A percentile compares a stretch with the other conserved stretches of the same genome.
These are phyloP conservation scores for Talpa occidentalis DNA, from an alignment of 2,113 vertebrate genomes.

Conservation along the genomic window DNA sequence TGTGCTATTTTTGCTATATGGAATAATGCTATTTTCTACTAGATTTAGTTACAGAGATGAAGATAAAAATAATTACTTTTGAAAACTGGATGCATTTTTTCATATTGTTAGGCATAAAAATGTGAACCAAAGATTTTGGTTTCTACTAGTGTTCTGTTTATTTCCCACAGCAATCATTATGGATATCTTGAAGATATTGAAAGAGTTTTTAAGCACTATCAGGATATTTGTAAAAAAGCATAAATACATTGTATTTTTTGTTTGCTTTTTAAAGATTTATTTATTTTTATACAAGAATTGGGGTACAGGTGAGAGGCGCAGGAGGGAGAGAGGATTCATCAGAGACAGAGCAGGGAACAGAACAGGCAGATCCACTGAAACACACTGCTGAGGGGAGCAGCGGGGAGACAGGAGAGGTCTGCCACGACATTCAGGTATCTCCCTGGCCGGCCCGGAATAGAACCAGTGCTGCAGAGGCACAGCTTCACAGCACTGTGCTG, in stretches of 20 bases:
- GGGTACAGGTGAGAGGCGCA: too few relatives aligned
- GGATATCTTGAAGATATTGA: not conserved
- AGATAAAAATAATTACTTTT: constrained; percentile 7
- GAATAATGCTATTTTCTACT: constrained; percentile 47
- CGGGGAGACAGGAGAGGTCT: too few relatives aligned
- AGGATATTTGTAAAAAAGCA: not conserved
- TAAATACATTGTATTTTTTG: constrained; percentile 1
- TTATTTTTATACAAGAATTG: too few relatives aligned
- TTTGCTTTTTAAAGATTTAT: too few relatives aligned
- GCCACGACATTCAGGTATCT: too few relatives aligned
- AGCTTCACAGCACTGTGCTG: too few relatives aligned
- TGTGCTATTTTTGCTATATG: not conserved
- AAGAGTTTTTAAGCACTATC: not conserved
- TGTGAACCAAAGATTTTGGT: not conserved
- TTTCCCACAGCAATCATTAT: constrained; percentile 20
- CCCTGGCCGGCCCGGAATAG: too few relatives aligned
- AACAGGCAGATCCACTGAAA: too few relatives aligned
- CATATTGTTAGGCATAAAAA: not conserved
- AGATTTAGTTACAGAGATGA: constrained; percentile 39
- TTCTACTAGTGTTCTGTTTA: constrained; percentile 12
- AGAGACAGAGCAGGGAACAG: too few relatives aligned
- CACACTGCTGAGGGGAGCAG: too few relatives aligned
- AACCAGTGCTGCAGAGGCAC: too few relatives aligned
- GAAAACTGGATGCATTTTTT: not conserved
- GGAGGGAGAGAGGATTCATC: too few relatives aligned